A percentile compares a stretch with the other conserved stretches of the same genome.
Evolutionary conservation across 2,888 invertebrate genomes (phyloP).

Genomic region (Clostera curtula): DNA sequence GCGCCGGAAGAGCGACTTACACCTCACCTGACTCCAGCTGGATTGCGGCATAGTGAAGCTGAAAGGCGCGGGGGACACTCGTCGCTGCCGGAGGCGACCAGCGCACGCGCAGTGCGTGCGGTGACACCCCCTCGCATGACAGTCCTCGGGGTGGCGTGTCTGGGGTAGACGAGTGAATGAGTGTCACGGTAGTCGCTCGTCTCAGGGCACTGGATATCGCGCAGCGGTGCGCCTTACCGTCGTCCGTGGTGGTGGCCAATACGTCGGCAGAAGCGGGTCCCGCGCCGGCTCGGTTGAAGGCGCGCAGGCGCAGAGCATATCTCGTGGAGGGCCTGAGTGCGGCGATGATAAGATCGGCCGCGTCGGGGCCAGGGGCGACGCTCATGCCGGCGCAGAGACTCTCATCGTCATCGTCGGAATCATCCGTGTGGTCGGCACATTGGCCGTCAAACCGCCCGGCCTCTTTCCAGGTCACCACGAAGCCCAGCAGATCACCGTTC

Average conservation of each 20-base stretch:
- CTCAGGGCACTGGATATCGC: neutral
- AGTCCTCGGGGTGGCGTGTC: slow-evolving; percentile 81
- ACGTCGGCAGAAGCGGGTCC: slow-evolving; percentile 84
- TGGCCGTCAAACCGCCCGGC: slow-evolving; percentile 22
- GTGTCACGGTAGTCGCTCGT: too few relatives aligned
- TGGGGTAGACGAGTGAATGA: slow-evolving; percentile 80
- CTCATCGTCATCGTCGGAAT: slow-evolving; percentile 32
- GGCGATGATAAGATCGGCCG: slow-evolving; percentile 75
- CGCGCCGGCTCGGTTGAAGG: slow-evolving; percentile 87
- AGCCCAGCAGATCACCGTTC: slow-evolving; percentile 84
- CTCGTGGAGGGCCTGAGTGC: slow-evolving; percentile 83
- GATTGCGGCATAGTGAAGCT: slow-evolving; percentile 86
- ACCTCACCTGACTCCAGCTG: too few relatives aligned
- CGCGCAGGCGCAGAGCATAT: slow-evolving; percentile 85
- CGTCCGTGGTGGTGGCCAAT: slow-evolving; percentile 85
- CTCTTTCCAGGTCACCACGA: slow-evolving; percentile 78
- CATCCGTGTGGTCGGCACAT: slow-evolving; percentile 28
- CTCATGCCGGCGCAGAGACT: slow-evolving; percentile 22
- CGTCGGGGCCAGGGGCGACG: slow-evolving; percentile 78
- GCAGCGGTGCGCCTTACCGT: slow-evolving; percentile 60
- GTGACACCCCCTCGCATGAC: slow-evolving; percentile 79
- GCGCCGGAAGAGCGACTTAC: too few relatives aligned
- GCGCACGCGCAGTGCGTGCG: slow-evolving; percentile 82
- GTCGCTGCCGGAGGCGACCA: slow-evolving; percentile 75
- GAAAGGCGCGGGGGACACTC: slow-evolving; percentile 76